phyloP scores from a whole-genome alignment of 2,113 vertebrate species.

The Pyxicephalus adspersus region DNA sequence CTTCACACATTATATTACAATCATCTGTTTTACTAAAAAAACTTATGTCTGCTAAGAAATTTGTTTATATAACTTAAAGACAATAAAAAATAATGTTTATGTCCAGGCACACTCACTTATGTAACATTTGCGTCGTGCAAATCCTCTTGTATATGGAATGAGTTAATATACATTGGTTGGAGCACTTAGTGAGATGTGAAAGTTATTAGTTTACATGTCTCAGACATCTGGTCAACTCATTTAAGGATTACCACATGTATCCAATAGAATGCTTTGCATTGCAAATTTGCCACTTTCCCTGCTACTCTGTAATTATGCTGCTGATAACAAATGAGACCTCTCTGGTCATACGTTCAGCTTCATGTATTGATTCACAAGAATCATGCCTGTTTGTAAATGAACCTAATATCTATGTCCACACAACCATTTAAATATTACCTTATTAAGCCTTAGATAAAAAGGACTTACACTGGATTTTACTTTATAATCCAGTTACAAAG shows the following conservation, averaged over 20 bases:
- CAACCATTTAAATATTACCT: conserved; percentile 21
- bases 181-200: not conserved
- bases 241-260: conserved; percentile 33
- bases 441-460: conserved; percentile 14
- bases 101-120: not conserved
- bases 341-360: conserved; percentile 27
- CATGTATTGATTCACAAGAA: conserved; percentile 45
- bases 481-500: not conserved
- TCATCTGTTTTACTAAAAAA: not conserved
- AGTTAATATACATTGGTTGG: conserved; percentile 1
- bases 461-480: not conserved
- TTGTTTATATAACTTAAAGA: not conserved
- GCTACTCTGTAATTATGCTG: conserved; percentile 22
- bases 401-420: conserved; percentile 34
- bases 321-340: conserved; percentile 36
- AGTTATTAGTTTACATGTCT: conserved; percentile 24
- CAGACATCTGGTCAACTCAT: conserved; percentile 20
- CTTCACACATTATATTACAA: not conserved
- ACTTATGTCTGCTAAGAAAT: not conserved
- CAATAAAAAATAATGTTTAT: conserved; percentile 2
- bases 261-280: conserved; percentile 34
- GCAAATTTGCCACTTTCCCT: conserved; percentile 34
- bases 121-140: not conserved
- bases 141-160: not conserved
- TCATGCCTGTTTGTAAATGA: conserved; percentile 52